Percentiles rank a stretch among this genome's conserved stretches.
phyloP scores from a whole-genome alignment of 2,113 vertebrate species.

The Indicator maculatus region DNA sequence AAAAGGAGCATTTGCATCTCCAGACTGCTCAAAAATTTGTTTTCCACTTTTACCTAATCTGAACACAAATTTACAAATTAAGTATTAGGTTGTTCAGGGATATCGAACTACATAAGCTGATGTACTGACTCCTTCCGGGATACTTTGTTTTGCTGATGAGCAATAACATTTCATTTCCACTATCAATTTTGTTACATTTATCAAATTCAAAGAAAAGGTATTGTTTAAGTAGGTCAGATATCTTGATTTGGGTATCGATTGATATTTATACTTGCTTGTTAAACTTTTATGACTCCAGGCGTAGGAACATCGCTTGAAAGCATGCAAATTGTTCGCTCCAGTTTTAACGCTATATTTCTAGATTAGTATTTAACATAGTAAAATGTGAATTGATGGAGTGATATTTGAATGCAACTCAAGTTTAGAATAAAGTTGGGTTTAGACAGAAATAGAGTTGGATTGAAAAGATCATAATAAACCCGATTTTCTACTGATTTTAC shows the following conservation, averaged over 20 bases:
- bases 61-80: neutral
- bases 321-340: constrained; percentile 13
- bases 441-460: neutral
- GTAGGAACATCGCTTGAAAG: constrained; percentile 22
- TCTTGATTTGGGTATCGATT: constrained; percentile 7
- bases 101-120: neutral
- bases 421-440: neutral
- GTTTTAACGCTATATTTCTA: constrained; percentile 22
- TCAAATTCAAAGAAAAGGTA: constrained; percentile 10
- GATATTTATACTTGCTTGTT: constrained; percentile 32
- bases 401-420: constrained; percentile 1
- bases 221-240: neutral
- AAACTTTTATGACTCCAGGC: constrained; percentile 3
- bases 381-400: neutral
- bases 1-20: neutral
- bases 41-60: neutral
- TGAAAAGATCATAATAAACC: neutral
- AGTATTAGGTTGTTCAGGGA: neutral
- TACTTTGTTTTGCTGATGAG: neutral
- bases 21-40: neutral
- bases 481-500: constrained; percentile 4
- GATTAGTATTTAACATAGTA: neutral
- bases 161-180: neutral
- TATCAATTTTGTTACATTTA: neutral
- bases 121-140: neutral